Conservation (phyloP, 1,140 invertebrate genomes). For the Trichogramma pretiosum region DNA sequence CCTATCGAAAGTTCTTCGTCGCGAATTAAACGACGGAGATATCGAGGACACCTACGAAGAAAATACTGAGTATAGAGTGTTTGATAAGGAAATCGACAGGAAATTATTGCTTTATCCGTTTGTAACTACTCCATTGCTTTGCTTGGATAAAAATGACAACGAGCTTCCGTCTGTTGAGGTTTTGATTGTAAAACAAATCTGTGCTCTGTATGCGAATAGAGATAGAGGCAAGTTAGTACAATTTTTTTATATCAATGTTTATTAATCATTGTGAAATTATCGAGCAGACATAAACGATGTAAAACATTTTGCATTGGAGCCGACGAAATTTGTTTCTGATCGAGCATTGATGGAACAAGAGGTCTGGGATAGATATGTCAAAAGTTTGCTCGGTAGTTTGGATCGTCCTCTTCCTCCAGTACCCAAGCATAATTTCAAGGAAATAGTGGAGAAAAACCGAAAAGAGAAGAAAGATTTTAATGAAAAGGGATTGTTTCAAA, state of each 20-base stretch:
- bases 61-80: conserved; percentile 13
- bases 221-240: conserved; percentile 24
- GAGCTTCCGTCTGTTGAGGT: conserved; percentile 14
- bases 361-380: conserved; percentile 23
- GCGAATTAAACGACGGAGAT: conserved; percentile 16
- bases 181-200: conserved; percentile 21
- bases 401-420: neutral
- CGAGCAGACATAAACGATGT: too few relatives aligned
- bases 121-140: conserved; percentile 20
- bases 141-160: conserved; percentile 13
- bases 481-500: conserved; percentile 16
- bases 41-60: conserved; percentile 12
- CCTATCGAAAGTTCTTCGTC: conserved; percentile 16
- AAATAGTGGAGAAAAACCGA: conserved; percentile 3
- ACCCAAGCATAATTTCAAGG: conserved; percentile 12
- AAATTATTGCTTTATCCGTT: conserved; percentile 19
- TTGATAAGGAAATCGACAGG: conserved; percentile 14
- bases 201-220: conserved; percentile 15
- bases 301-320: too few relatives aligned
- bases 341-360: conserved; percentile 19
- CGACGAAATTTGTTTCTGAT: conserved; percentile 11
- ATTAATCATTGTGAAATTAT: conserved; percentile 8
- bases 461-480: conserved; percentile 14
- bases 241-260: neutral
- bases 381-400: conserved; percentile 14